Evolutionary conservation across 2,888 invertebrate genomes (phyloP), one percentile per base, ranked within the genome.

Genomic region (Rotaria macrura): DNA sequence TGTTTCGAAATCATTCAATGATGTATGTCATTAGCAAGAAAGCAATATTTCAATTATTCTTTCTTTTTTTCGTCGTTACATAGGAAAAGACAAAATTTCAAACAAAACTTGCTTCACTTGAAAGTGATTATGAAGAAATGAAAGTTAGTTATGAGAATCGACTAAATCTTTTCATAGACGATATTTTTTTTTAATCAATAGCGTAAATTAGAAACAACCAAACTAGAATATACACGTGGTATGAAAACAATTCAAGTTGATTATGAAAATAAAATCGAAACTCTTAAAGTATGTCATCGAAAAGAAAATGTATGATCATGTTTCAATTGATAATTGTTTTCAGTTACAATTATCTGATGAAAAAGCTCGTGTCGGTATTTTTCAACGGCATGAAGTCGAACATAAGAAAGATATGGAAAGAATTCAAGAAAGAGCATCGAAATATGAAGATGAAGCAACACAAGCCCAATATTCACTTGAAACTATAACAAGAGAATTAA

Each of bases 181-280:
- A 3, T 29, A 2, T 29, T 29, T 34, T 65, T 23, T 23, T 34
- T 23, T 65, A 29, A 43, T 7, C 17, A 14, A 23, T 43, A 43
- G 79, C 38, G 43, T 38, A 79, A 79, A 79, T 25, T 79, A 25
- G 79, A 79, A 43, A 43, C 43, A n/a, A 10, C 79, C 12, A 79
- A 79, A 40, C 43, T 43, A 4, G 79, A 79, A 79, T 79, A 79
- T 43, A 43, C 79, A n/a, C 79, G 79, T 25, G 79, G 43, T 6
- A 79, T 79, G 79, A 79, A 79, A 79, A 43, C 79, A n/a, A 38
- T 43, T 43, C 79, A 79, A 25, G 43, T 79, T 40, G 79, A 79
- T 25, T 79, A 79, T 43, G 79, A 79, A 43, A 79, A 79, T 79
- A 79, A 79, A 43, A 79, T 79, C 25, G 79, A 79, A 79, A 79